phyloP scores from a whole-genome alignment of 2,888 invertebrate genomes.

The Parnassius orleans region DNA sequence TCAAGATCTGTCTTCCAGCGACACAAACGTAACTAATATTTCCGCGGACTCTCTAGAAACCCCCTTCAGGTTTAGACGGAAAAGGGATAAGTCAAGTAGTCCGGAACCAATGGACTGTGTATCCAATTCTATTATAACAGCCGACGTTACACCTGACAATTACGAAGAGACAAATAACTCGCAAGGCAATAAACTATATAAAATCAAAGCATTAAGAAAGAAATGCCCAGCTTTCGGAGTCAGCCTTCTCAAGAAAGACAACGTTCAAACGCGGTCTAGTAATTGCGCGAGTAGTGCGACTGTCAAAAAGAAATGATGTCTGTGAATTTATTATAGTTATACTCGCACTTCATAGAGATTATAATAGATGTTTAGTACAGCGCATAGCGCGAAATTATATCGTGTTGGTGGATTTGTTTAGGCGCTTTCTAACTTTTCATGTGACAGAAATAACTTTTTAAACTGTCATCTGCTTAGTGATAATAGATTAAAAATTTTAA shows the following conservation, averaged over 20 bases:
- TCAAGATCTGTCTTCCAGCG: constrained; percentile 74
- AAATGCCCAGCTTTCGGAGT: constrained; percentile 70
- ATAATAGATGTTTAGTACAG: constrained; percentile 41
- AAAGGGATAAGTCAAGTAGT: constrained; percentile 69
- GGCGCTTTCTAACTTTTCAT: constrained; percentile 38
- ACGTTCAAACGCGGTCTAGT: constrained; percentile 72
- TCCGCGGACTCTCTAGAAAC: constrained; percentile 72
- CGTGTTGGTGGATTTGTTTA: constrained; percentile 50
- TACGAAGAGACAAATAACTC: constrained; percentile 72
- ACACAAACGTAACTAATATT: constrained; percentile 74
- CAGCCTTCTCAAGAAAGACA: constrained; percentile 68
- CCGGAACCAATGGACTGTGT: constrained; percentile 75
- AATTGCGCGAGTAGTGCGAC: constrained; percentile 65
- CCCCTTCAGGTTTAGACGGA: constrained; percentile 69
- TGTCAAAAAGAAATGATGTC: constrained; percentile 78
- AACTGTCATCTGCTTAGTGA: constrained; percentile 49
- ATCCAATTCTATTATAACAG: constrained; percentile 63
- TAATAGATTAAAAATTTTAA: constrained; percentile 33
- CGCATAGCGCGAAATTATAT: constrained; percentile 51
- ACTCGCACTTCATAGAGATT: constrained; percentile 42
- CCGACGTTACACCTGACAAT: constrained; percentile 71
- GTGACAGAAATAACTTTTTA: constrained; percentile 56
- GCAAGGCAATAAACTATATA: constrained; percentile 74
- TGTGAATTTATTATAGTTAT: constrained; percentile 34
- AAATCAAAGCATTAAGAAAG: constrained; percentile 73